phyloP scores from a whole-genome alignment of 2,888 invertebrate species.

The Tanypteryx hageni region DNA sequence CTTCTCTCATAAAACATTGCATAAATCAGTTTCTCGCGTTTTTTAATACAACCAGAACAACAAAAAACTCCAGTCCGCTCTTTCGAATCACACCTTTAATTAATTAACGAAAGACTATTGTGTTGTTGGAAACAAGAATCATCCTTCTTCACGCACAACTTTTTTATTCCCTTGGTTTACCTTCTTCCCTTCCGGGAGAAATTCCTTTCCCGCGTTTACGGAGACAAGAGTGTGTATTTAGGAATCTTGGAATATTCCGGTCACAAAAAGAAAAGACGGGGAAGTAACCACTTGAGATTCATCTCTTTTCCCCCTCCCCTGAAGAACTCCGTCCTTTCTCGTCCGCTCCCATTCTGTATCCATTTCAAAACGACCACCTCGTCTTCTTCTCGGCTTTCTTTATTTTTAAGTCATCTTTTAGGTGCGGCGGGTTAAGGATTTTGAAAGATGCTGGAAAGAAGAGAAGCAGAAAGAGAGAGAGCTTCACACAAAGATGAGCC shows the following conservation, averaged over 20 bases:
- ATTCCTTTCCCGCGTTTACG: too few relatives aligned
- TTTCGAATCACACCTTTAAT: too few relatives aligned
- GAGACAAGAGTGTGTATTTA: not conserved
- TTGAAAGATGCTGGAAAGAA: constrained; percentile 36
- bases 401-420: constrained; percentile 46
- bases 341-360: not conserved
- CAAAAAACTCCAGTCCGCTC: too few relatives aligned
- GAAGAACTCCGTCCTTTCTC: constrained; percentile 5
- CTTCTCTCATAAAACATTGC: too few relatives aligned
- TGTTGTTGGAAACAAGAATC: too few relatives aligned
- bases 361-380: constrained; percentile 23
- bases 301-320: not conserved
- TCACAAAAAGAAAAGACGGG: not conserved
- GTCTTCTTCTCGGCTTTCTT: not conserved
- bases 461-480: not conserved
- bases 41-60: too few relatives aligned
- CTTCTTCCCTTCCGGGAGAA: too few relatives aligned
- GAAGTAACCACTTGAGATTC: not conserved
- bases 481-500: constrained; percentile 36
- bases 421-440: constrained; percentile 45
- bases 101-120: too few relatives aligned
- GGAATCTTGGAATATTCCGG: not conserved
- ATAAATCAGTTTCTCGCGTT: too few relatives aligned
- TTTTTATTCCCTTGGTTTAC: too few relatives aligned
- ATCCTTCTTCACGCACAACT: too few relatives aligned